Conservation (phyloP, 2,888 invertebrate species). For the Liodrosophila aerea region DNA sequence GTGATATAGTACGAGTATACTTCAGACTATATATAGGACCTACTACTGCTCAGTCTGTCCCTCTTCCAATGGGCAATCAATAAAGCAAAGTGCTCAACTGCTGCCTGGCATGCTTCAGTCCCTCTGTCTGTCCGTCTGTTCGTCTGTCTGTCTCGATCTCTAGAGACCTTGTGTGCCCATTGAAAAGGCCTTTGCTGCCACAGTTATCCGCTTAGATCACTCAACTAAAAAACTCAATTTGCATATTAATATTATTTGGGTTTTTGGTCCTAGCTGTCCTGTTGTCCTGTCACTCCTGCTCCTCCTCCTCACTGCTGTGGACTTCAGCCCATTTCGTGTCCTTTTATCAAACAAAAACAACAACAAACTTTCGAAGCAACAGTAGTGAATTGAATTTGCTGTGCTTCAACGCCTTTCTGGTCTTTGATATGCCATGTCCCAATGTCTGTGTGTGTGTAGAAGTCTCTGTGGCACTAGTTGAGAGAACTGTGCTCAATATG, state of each 20-base stretch:
- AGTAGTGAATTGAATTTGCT: constrained; percentile 76
- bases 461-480: constrained; percentile 32
- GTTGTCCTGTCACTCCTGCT: neutral
- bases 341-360: constrained; percentile 60
- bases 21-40: constrained; percentile 23
- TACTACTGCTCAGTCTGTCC: constrained; percentile 19
- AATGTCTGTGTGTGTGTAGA: constrained; percentile 6
- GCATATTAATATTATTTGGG: constrained; percentile 81
- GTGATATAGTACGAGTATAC: constrained; percentile 38
- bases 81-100: constrained; percentile 57
- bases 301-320: constrained; percentile 27
- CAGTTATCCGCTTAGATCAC: constrained; percentile 79
- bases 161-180: constrained; percentile 41
- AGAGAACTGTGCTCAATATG: constrained; percentile 32
- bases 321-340: constrained; percentile 28
- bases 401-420: constrained; percentile 71
- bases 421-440: constrained; percentile 60
- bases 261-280: constrained; percentile 40
- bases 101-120: constrained; percentile 1
- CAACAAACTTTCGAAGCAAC: constrained; percentile 55
- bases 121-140: no score
- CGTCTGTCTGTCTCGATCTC: constrained; percentile 42
- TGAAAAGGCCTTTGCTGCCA: constrained; percentile 30
- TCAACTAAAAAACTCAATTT: constrained; percentile 82
- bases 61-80: constrained; percentile 56